A percentile compares a stretch with the other conserved stretches of the same genome.
phyloP scores from a whole-genome alignment of 2,797 vertebrate genomes.

The Sebastes glaucus region DNA sequence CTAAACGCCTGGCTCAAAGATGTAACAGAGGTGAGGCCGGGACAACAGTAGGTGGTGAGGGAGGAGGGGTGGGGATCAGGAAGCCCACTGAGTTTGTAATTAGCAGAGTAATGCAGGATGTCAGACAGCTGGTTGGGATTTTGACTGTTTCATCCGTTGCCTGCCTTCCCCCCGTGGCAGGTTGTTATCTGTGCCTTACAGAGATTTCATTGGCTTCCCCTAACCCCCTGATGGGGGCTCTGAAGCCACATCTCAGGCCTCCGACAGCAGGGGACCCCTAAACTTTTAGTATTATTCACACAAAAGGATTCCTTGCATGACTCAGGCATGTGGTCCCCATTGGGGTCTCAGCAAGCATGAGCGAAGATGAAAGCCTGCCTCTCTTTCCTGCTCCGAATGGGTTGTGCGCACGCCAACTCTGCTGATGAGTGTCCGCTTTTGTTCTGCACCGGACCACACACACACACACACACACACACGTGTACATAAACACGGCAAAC shows the following conservation, averaged over 20 bases:
- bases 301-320: constrained; percentile 66
- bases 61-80: not conserved
- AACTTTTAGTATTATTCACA: constrained; percentile 70
- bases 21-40: constrained; percentile 64
- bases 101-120: constrained; percentile 70
- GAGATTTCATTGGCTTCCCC: constrained; percentile 53
- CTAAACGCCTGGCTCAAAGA: constrained; percentile 71
- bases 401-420: constrained; percentile 55
- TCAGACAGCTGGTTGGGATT: constrained; percentile 74
- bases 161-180: constrained; percentile 43
- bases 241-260: constrained; percentile 43
- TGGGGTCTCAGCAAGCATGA: constrained; percentile 52
- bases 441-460: constrained; percentile 70
- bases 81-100: constrained; percentile 78
- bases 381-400: constrained; percentile 44
- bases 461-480: constrained; percentile 4
- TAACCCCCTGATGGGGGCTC: constrained; percentile 50
- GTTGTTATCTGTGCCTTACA: constrained; percentile 62
- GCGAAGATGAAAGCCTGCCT: constrained; percentile 66
- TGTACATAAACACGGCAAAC: constrained; percentile 58
- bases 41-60: constrained; percentile 18
- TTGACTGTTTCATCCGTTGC: constrained; percentile 66
- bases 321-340: constrained; percentile 65
- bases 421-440: constrained; percentile 64
- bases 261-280: constrained; percentile 57